Evolutionary conservation across 2,113 vertebrate genomes (phyloP).

Genomic region (Vombatus ursinus): DNA sequence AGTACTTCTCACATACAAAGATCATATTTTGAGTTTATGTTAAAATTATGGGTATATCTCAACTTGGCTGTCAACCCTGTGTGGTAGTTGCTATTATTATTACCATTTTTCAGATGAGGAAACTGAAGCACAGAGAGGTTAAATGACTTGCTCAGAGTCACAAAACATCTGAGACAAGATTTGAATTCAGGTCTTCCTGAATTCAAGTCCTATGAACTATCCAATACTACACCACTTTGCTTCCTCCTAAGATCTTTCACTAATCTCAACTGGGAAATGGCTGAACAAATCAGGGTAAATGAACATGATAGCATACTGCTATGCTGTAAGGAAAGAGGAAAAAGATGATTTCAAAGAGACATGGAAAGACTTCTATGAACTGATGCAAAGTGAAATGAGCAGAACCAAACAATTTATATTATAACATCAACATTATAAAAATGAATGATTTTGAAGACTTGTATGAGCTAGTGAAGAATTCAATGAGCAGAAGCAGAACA

Average conservation of each 20-base stretch:
- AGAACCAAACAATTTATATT: neutral
- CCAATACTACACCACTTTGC: neutral
- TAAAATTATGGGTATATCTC: neutral
- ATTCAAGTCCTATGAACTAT: neutral
- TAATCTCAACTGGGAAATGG: neutral
- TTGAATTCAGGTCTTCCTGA: neutral
- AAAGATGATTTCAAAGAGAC: neutral
- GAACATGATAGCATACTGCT: neutral
- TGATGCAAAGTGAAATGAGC: neutral
- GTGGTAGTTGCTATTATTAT: neutral
- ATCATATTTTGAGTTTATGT: neutral
- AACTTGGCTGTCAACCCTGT: neutral
- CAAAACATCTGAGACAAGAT: neutral
- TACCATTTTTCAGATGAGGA: neutral
- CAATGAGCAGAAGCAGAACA: neutral
- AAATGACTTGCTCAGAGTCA: neutral
- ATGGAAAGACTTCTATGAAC: neutral
- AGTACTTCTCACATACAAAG: neutral
- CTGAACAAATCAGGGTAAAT: neutral
- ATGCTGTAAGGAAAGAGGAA: neutral
- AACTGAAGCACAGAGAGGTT: too few relatives aligned
- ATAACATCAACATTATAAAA: neutral
- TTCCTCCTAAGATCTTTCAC: neutral
- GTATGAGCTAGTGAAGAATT: neutral
- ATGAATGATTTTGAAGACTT: neutral